Conservation (phyloP, 2,888 invertebrate species). For the Dermolepida albohirtum region DNA sequence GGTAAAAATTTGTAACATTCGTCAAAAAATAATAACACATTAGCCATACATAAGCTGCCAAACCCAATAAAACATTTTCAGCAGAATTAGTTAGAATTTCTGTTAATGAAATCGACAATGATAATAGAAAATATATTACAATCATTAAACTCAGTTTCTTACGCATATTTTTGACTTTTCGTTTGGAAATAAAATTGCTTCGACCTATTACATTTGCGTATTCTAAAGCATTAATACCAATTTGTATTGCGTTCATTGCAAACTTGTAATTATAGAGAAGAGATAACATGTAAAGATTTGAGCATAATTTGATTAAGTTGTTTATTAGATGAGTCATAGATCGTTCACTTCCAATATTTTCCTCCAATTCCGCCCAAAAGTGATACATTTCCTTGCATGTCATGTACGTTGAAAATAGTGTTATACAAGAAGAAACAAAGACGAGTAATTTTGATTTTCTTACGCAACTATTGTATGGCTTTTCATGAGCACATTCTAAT, state of each 20-base stretch:
- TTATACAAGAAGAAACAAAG: background rate
- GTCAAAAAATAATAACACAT: background rate
- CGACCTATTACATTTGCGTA: constrained; percentile 5
- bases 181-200: background rate
- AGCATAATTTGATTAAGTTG: background rate
- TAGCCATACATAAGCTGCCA: constrained; percentile 7
- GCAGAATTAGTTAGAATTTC: background rate
- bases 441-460: background rate
- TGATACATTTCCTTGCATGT: constrained; percentile 4
- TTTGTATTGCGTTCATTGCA: background rate
- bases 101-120: background rate
- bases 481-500: constrained; percentile 5
- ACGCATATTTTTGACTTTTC: background rate
- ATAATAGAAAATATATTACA: background rate
- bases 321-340: background rate
- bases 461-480: background rate
- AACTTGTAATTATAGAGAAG: background rate
- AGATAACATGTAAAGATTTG: background rate
- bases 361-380: no score
- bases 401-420: background rate
- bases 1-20: background rate
- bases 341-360: background rate
- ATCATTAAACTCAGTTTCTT: background rate
- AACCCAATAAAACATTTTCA: background rate
- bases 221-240: constrained; percentile 2